Conservation (phyloP, 2,797 vertebrate species). For the Cheirogaleus major region DNA sequence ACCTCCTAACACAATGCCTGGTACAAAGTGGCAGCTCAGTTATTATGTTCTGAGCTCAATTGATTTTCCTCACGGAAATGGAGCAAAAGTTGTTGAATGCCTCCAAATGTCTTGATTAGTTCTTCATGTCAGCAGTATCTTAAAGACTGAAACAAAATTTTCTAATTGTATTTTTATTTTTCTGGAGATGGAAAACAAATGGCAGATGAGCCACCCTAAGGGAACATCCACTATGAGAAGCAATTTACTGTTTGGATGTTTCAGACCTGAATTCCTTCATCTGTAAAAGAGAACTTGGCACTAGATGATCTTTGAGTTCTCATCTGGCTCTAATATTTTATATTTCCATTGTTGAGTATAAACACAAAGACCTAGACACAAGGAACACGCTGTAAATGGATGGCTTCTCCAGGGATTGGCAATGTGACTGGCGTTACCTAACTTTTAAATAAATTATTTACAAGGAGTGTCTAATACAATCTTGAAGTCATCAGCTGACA, state of each 20-base stretch:
- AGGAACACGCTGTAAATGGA: neutral
- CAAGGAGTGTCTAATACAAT: slow-evolving; percentile 41
- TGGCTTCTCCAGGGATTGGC: slow-evolving; percentile 23
- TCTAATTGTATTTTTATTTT: neutral
- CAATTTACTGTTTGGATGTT: neutral
- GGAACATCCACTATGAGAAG: neutral
- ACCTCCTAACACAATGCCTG: neutral
- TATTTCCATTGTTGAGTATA: neutral
- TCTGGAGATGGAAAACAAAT: neutral
- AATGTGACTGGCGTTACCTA: slow-evolving; percentile 23
- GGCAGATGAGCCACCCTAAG: neutral
- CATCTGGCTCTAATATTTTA: neutral
- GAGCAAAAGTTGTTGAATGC: neutral
- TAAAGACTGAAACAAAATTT: neutral
- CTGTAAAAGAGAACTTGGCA: neutral
- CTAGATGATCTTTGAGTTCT: neutral
- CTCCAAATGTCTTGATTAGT: neutral
- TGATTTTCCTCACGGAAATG: neutral
- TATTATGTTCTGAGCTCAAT: neutral
- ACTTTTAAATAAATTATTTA: slow-evolving; percentile 40
- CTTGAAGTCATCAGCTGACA: slow-evolving; percentile 19
- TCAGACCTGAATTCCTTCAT: neutral
- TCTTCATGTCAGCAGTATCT: neutral
- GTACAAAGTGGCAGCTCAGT: neutral
- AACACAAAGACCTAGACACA: neutral